phyloP scores from a whole-genome alignment of 2,888 invertebrate species.

The Orthonychiurus folsomi region DNA sequence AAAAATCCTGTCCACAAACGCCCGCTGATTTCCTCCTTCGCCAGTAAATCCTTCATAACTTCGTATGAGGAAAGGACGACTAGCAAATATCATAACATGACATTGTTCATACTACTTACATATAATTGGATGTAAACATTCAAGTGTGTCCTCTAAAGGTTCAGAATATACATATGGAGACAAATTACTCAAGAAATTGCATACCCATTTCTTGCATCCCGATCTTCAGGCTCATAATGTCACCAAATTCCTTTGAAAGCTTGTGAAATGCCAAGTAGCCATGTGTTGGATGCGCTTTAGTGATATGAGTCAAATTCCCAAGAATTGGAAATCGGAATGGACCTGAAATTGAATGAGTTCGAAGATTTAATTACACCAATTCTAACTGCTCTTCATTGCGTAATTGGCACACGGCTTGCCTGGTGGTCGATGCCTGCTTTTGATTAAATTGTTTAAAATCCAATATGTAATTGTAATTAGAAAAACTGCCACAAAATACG shows the following conservation, averaged over 20 bases:
- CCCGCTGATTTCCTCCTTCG: constrained; percentile 25
- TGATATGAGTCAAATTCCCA: constrained; percentile 21
- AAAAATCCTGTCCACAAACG: constrained; percentile 32
- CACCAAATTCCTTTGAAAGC: constrained; percentile 15
- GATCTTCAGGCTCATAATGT: constrained; percentile 18
- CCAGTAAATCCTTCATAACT: constrained; percentile 22
- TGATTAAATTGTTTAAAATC: no score
- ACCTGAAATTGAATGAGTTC: no score
- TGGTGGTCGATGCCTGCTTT: no score
- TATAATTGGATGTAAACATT: no score
- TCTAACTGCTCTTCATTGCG: no score
- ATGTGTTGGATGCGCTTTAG: constrained; percentile 11
- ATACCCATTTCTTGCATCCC: constrained; percentile 20
- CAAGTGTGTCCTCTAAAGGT: no score
- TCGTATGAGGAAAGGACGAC: constrained; percentile 29
- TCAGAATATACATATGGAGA: background rate
- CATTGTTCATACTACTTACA: no score
- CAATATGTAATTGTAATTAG: no score
- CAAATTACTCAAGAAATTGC: background rate
- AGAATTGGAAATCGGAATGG: constrained; percentile 17
- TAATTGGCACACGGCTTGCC: no score
- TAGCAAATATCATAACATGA: no score
- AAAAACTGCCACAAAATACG: no score
- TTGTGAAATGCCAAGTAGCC: constrained; percentile 16
- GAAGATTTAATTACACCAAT: no score